Conservation (phyloP, 2,113 vertebrate species). For the Phaethon lepturus region DNA sequence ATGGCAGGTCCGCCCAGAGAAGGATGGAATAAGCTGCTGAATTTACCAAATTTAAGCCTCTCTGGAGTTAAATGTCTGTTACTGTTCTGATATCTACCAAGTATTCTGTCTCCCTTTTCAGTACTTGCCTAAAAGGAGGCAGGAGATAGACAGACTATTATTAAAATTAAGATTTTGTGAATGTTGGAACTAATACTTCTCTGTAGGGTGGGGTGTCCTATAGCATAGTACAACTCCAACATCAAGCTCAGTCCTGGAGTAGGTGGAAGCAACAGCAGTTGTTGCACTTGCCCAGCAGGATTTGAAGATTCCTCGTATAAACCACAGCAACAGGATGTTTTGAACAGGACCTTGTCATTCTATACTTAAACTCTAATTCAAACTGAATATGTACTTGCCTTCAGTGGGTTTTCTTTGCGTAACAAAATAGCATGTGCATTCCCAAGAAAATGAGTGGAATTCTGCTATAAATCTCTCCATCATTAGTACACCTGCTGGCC, state of each 20-base stretch:
- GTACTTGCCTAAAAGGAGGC: constrained; percentile 22
- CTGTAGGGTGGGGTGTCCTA: constrained; percentile 19
- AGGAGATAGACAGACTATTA: background rate
- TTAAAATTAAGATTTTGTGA: background rate
- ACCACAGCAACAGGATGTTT: constrained; percentile 6
- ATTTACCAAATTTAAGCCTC: constrained; percentile 34
- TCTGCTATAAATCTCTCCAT: constrained; percentile 43
- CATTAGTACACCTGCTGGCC: background rate
- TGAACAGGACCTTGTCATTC: constrained; percentile 18
- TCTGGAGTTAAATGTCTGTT: constrained; percentile 16
- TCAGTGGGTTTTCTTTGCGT: constrained; percentile 46
- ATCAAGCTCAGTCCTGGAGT: background rate
- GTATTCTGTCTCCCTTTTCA: constrained; percentile 12
- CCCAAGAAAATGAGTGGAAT: constrained; percentile 29
- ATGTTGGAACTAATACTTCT: constrained; percentile 16
- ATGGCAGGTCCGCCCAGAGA: background rate
- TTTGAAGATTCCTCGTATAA: constrained; percentile 41
- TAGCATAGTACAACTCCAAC: constrained; percentile 2
- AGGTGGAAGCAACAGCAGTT: constrained; percentile 20
- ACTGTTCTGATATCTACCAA: background rate
- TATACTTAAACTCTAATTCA: constrained; percentile 7
- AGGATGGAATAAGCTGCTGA: background rate
- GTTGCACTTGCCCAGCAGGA: constrained; percentile 1
- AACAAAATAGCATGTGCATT: constrained; percentile 53
- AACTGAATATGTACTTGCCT: constrained; percentile 22